Conservation (phyloP, 2,888 invertebrate genomes). For the Agrotis puta region DNA sequence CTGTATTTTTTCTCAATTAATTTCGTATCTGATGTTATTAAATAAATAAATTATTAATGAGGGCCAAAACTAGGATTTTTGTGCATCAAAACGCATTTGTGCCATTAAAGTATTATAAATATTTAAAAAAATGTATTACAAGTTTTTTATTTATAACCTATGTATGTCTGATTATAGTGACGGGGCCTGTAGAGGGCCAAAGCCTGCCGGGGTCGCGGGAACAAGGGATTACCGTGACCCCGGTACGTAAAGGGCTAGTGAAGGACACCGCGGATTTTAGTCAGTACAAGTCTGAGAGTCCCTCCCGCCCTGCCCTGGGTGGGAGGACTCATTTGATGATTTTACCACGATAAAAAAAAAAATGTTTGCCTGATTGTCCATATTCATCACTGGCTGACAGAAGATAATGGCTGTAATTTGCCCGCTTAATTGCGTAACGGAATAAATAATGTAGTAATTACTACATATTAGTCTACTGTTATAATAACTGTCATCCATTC, state of each 20-base stretch:
- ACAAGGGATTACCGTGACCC: too few relatives aligned
- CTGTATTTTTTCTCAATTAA: not conserved
- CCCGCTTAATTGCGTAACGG: slow-evolving; percentile 3
- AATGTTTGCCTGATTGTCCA: too few relatives aligned
- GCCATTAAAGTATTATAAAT: slow-evolving; percentile 6
- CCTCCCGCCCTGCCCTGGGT: too few relatives aligned
- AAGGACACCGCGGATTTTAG: too few relatives aligned
- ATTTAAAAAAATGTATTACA: not conserved
- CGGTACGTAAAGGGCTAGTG: too few relatives aligned
- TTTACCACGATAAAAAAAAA: too few relatives aligned
- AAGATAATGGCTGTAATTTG: slow-evolving; percentile 11
- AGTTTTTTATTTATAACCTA: not conserved
- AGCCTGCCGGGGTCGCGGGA: too few relatives aligned
- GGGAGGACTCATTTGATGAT: too few relatives aligned
- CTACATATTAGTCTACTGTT: too few relatives aligned
- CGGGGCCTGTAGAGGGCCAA: too few relatives aligned
- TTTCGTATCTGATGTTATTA: not conserved
- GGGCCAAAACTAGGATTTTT: not conserved
- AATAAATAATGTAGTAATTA: not conserved
- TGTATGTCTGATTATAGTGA: not conserved
- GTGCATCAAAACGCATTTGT: not conserved
- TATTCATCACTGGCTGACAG: not conserved
- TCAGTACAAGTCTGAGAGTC: too few relatives aligned
- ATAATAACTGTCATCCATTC: not conserved
- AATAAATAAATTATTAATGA: slow-evolving; percentile 3